Evolutionary conservation across 2,797 vertebrate genomes (phyloP).

Genomic region (Sebastes minor): DNA sequence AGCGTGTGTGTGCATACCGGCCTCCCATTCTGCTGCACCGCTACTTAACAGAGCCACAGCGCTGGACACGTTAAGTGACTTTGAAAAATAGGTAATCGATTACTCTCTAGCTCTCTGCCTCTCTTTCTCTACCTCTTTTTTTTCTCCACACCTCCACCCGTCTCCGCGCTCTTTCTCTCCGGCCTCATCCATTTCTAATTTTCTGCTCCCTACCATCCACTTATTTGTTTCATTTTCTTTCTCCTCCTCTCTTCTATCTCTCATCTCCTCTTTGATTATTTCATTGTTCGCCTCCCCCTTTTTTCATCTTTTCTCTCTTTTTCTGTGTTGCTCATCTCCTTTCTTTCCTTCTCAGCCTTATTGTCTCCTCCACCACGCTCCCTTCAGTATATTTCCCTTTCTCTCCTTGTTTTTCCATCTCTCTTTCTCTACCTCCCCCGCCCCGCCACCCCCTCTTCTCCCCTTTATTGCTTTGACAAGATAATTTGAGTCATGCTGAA

Average conservation of each 20-base stretch:
- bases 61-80: constrained; percentile 90
- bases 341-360: not conserved
- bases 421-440: not conserved
- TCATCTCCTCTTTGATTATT: constrained; percentile 57
- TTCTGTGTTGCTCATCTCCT: not conserved
- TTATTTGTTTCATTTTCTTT: constrained; percentile 39
- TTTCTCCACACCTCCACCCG: not conserved
- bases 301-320: not conserved
- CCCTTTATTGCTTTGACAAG: constrained; percentile 82
- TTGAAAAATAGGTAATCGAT: constrained; percentile 96
- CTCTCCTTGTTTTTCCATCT: constrained; percentile 35
- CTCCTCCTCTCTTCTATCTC: constrained; percentile 11
- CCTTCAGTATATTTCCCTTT: constrained; percentile 32
- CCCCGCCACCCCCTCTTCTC: not conserved
- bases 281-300: not conserved
- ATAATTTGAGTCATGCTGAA: constrained; percentile 82
- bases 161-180: not conserved
- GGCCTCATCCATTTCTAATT: constrained; percentile 49
- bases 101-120: constrained; percentile 62
- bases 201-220: constrained; percentile 28
- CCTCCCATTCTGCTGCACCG: constrained; percentile 74
- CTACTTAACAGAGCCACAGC: constrained; percentile 86
- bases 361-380: constrained; percentile 26
- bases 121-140: not conserved
- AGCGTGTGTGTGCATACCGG: constrained; percentile 89